phyloP scores from a whole-genome alignment of 2,797 vertebrate species.

The Todus mexicanus region DNA sequence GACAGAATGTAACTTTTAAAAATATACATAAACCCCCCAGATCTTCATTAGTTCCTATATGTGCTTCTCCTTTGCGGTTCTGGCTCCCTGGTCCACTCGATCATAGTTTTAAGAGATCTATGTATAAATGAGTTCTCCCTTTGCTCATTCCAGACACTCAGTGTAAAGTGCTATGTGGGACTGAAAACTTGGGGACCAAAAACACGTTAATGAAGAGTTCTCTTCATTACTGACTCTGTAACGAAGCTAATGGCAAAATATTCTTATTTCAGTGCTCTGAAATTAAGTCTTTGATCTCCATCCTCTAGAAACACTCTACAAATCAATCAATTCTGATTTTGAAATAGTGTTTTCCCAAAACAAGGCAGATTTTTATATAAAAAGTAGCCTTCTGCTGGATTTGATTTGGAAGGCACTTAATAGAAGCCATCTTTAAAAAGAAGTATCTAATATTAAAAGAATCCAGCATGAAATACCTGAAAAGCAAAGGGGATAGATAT shows the following conservation, averaged over 20 bases:
- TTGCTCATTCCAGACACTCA: not conserved
- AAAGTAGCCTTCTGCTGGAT: not conserved
- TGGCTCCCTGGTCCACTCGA: conserved; percentile 74
- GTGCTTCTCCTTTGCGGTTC: not conserved
- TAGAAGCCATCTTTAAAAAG: not conserved
- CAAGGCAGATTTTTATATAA: not conserved
- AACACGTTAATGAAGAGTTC: not conserved
- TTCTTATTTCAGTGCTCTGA: not conserved
- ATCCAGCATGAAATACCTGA: not conserved
- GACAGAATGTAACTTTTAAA: not conserved
- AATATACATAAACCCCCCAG: not conserved
- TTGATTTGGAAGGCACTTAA: not conserved
- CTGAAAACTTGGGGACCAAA: not conserved
- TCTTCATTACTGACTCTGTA: not conserved
- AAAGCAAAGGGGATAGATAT: not conserved
- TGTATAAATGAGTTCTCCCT: conserved; percentile 71
- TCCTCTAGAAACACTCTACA: not conserved
- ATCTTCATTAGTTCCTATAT: not conserved
- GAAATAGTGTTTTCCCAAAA: not conserved
- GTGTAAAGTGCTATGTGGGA: not conserved
- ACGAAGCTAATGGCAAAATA: not conserved
- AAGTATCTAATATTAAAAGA: not conserved
- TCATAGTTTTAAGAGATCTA: conserved; percentile 76
- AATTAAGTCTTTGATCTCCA: not conserved
- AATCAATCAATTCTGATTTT: not conserved